These are phyloP conservation scores for Schizaphis graminum DNA, from an alignment of 2,888 invertebrate species.

Conservation along the genomic window DNA sequence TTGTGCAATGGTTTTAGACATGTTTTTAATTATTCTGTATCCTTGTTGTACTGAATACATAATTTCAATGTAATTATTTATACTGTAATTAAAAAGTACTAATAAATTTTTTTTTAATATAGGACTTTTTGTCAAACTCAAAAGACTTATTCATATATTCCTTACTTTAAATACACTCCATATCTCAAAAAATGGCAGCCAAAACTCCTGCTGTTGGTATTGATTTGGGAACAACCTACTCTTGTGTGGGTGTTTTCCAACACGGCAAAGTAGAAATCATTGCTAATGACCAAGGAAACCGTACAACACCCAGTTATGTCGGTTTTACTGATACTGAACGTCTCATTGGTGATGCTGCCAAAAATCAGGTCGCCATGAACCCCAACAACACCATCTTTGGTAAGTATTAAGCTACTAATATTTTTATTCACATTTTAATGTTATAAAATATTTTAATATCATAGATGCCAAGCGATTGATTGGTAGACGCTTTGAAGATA, in stretches of 20 bases:
- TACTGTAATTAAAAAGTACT: background rate
- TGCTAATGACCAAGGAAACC: conserved; percentile 91
- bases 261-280: conserved; percentile 92
- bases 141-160: conserved; percentile 40
- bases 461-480: conserved; percentile 87
- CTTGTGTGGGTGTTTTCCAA: conserved; percentile 93
- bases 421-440: background rate
- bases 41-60: background rate
- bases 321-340: conserved; percentile 85
- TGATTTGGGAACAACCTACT: conserved; percentile 96
- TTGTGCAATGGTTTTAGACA: no score
- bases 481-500: conserved; percentile 78
- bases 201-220: conserved; percentile 94
- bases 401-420: conserved; percentile 71
- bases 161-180: background rate
- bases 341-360: conserved; percentile 76
- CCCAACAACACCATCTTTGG: conserved; percentile 89
- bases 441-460: conserved; percentile 70
- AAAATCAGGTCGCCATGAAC: conserved; percentile 82
- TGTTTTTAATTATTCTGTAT: background rate
- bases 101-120: background rate
- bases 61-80: background rate
- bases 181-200: conserved; percentile 71
- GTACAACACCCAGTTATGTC: conserved; percentile 88
- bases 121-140: background rate